Base-by-base conservation (phyloP, 1,140 invertebrate species). In the Lamellibrachia luymesi region DNA sequence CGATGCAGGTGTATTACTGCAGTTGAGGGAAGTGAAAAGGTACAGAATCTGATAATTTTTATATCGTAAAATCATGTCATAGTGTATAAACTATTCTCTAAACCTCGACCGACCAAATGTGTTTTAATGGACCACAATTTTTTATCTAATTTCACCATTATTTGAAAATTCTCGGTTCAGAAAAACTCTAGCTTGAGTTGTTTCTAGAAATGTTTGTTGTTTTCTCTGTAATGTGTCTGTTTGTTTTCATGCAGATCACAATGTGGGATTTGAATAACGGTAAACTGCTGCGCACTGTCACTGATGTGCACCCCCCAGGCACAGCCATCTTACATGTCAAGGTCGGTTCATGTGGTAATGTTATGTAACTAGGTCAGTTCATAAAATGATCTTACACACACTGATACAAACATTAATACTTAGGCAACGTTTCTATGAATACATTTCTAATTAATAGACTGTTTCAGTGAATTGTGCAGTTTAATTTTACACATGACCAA, bases 311-410 rank as follows among this genome's bases (percentile, higher is more conserved):
- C 95, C 98, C 98, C 5, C 98, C 98, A 25, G 98, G 98, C 94
- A 98, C 98, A 93, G 98, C 98, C 52, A 98, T 98, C 8, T 96
- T 99, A 91, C 98, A 98, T 96, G 97, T 99, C 92, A 97, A 98
- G 97, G 97, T 99, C 94, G 93, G 92, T 80, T 17, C 64, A 80
- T 17, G 64, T 17, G n/a, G 56, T 13, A 52, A 22, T 13, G 50
- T 52, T 80, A 49, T 13, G 4, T 7, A 91, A 50, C 10, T 91
- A 51, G 51, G 49, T 91, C 91, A 91, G 7, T 90, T 89, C 50
- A 38, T 51, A 27, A 91, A 51, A 38, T 52, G 5, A 13, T 56
- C 2, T 8, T 92, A 50, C 92, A 93, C 6, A 56, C 13, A 6
- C 52, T 1, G 52, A 56, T 56, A 56, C 52, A 56, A 7, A 56